Percentiles rank a stretch among this genome's conserved stretches.
phyloP scores from a whole-genome alignment of 2,888 invertebrate genomes.

The Ellobium chinense region DNA sequence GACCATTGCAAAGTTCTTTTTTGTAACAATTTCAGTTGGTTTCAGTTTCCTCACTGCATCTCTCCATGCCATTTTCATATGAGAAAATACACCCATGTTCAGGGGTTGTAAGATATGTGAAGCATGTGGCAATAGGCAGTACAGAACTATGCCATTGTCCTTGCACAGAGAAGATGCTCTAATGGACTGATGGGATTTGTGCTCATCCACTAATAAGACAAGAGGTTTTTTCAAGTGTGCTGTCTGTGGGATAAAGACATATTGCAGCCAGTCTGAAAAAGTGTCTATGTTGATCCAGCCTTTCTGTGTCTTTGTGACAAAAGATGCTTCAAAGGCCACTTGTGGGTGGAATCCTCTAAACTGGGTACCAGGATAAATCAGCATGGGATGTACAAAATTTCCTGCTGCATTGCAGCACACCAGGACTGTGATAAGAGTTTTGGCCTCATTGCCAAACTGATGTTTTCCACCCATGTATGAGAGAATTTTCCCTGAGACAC shows the following conservation, averaged over 20 bases:
- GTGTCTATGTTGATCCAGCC: constrained; percentile 7
- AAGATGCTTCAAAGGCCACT: not conserved
- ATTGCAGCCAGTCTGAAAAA: constrained; percentile 6
- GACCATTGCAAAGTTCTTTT: not conserved
- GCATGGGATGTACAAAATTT: constrained; percentile 1
- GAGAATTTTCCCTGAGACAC: not conserved
- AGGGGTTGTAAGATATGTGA: constrained; percentile 26
- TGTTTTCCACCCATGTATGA: not conserved
- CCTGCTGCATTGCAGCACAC: constrained; percentile 7
- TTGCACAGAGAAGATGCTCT: not conserved
- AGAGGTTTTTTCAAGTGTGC: constrained; percentile 1
- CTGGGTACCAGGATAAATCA: constrained; percentile 18
- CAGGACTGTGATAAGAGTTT: constrained; percentile 19
- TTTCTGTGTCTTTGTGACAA: constrained; percentile 1
- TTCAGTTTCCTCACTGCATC: constrained; percentile 4
- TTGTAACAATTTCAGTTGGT: not conserved
- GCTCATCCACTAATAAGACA: constrained; percentile 12
- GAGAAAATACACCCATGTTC: constrained; percentile 14
- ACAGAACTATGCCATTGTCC: constrained; percentile 9
- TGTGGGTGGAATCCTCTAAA: constrained; percentile 22
- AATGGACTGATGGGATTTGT: constrained; percentile 3
- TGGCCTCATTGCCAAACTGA: not conserved
- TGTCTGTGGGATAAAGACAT: constrained; percentile 18
- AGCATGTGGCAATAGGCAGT: constrained; percentile 4
- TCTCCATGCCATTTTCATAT: constrained; percentile 12